These are phyloP conservation scores for Sebastes fasciatus DNA, from an alignment of 2,113 vertebrate species.

Conservation along the genomic window DNA sequence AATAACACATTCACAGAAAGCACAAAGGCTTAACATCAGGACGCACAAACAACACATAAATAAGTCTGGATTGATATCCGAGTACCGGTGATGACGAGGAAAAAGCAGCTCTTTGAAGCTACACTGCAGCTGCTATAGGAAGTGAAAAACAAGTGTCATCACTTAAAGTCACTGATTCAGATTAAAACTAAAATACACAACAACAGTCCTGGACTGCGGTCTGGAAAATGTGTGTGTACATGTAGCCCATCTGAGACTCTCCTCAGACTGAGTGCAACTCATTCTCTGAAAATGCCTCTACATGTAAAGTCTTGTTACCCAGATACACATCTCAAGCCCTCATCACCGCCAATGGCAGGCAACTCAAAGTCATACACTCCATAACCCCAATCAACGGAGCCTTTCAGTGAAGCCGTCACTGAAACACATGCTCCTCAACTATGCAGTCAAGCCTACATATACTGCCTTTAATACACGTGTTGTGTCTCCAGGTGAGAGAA, in stretches of 20 bases:
- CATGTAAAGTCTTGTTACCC: slow-evolving; percentile 80
- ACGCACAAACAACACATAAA: slow-evolving; percentile 9
- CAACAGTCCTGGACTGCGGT: slow-evolving; percentile 9
- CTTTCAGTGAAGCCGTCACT: background rate
- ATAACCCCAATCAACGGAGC: slow-evolving; percentile 29
- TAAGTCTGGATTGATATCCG: slow-evolving; percentile 4
- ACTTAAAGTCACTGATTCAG: slow-evolving; percentile 1
- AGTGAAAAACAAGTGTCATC: slow-evolving; percentile 21
- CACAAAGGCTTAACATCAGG: slow-evolving; percentile 28
- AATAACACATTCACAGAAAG: slow-evolving; percentile 36
- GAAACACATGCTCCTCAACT: background rate
- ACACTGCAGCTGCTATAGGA: slow-evolving; percentile 16
- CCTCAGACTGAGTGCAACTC: slow-evolving; percentile 22
- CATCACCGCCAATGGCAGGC: slow-evolving; percentile 14
- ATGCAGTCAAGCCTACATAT: background rate
- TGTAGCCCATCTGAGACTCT: slow-evolving; percentile 34
- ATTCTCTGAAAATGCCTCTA: slow-evolving; percentile 69
- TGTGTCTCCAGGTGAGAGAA: background rate
- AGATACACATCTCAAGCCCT: slow-evolving; percentile 63
- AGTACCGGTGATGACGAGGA: background rate
- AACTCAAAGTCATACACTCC: slow-evolving; percentile 38
- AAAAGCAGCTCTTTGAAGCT: slow-evolving; percentile 18
- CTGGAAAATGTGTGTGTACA: slow-evolving; percentile 32
- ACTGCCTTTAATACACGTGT: background rate
- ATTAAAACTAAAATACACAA: background rate